Base-by-base conservation (phyloP, 1,140 invertebrate species). In the Drosophila subpulchrella region DNA sequence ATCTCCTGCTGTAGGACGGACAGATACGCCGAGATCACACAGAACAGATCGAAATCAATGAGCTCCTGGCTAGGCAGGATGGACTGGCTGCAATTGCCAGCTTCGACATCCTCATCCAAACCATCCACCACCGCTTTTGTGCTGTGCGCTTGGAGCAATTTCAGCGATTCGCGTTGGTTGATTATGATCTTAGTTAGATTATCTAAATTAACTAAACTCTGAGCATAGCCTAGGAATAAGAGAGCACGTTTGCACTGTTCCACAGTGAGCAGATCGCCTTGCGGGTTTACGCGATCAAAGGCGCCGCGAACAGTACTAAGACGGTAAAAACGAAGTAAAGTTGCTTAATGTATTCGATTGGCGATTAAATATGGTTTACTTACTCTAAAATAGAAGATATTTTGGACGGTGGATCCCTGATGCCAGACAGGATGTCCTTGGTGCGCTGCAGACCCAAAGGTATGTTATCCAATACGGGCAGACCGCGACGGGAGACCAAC, bases 381-480 rank as follows among this genome's bases (percentile, higher is more conserved):
- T 53, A 92, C 91, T 91, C 85, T 83, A 92, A 79, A 56, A 91
- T 91, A 71, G 91, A 91, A 77, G 91, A 84, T 81, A 92, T 88
- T 75, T 91, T 92, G 71, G 88, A 91, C 75, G 92, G 92, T 70
- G 92, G 90, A 78, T 91, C 81, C 41, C 91, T 74, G 50, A 91
- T 86, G 73, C 91, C 91, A 32, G 92, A 92, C 24, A 95, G 92
- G 53, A 95, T 94, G 42, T 94, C 93, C 67, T 94, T 94, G 17
- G 95, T 95, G 88, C 94, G 94, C 51, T 94, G 93, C 76, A 95
- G 73, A 34, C 94, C 95, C 8, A 94, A 93, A 4, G 93, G 93
- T 68, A 95, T 94, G 91, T 94, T 95, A 42, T 93, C 94, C 88
- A 95, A 93, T 2, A 95, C 94, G 67, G 94, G 94, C 63, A 95